These are phyloP conservation scores for Chaenocephalus aceratus DNA, from an alignment of 2,113 vertebrate species.

Conservation along the genomic window DNA sequence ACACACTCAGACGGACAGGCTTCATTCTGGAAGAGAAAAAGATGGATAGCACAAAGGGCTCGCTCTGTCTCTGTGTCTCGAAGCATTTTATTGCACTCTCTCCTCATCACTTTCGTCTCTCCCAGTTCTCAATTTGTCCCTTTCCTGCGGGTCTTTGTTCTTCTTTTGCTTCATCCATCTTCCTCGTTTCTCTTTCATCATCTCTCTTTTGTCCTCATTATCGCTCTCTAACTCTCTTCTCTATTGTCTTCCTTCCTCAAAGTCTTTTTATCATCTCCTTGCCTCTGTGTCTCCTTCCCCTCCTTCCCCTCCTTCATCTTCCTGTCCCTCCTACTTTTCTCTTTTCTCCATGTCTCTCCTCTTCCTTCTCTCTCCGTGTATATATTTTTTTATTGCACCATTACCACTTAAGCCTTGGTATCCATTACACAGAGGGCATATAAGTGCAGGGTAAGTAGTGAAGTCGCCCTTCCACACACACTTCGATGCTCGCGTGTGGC, in stretches of 20 bases:
- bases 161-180: conserved; percentile 5
- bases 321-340: conserved; percentile 47
- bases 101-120: not conserved
- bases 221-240: conserved; percentile 6
- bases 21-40: conserved; percentile 37
- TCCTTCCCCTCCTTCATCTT: conserved; percentile 44
- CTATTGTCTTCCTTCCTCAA: not conserved
- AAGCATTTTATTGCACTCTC: not conserved
- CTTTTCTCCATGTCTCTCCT: conserved; percentile 41
- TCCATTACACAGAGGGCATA: conserved; percentile 81
- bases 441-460: conserved; percentile 82
- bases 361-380: conserved; percentile 49
- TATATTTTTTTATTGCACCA: conserved; percentile 77
- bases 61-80: conserved; percentile 6
- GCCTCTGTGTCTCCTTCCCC: conserved; percentile 36
- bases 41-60: conserved; percentile 35
- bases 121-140: not conserved
- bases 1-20: conserved; percentile 28
- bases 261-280: conserved; percentile 28
- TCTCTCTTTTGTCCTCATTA: conserved; percentile 46
- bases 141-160: not conserved
- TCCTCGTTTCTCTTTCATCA: conserved; percentile 4
- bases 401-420: conserved; percentile 81
- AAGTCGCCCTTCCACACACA: conserved; percentile 74
- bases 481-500: conserved; percentile 71